These are phyloP conservation scores for Gymnoscopelus braueri DNA, from an alignment of 2,797 vertebrate species.

Conservation along the genomic window DNA sequence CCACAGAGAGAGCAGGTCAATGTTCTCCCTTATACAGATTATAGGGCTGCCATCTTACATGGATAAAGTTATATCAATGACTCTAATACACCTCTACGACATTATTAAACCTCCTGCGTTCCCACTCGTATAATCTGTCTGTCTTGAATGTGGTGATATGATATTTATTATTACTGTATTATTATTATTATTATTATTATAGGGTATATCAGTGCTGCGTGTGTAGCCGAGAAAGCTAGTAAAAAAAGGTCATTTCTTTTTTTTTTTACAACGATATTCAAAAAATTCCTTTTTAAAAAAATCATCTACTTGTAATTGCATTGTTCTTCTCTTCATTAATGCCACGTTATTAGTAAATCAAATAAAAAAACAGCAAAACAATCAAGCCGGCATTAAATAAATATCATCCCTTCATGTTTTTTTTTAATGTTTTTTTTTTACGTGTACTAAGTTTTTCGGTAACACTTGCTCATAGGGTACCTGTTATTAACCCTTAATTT, in stretches of 20 bases:
- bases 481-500: no score
- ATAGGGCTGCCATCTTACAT: constrained; percentile 69
- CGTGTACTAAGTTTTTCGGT: constrained; percentile 47
- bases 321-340: constrained; percentile 59
- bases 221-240: constrained; percentile 89
- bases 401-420: constrained; percentile 56
- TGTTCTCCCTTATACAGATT: constrained; percentile 60
- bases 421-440: constrained; percentile 46
- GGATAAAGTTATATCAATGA: constrained; percentile 61
- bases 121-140: constrained; percentile 41
- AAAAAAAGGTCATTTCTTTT: constrained; percentile 87
- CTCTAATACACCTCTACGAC: constrained; percentile 58
- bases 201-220: constrained; percentile 57
- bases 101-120: constrained; percentile 36
- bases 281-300: constrained; percentile 83
- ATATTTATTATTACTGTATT: constrained; percentile 12
- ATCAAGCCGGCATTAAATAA: constrained; percentile 69
- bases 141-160: constrained; percentile 54
- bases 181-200: no score
- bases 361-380: constrained; percentile 79
- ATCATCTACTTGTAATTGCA: constrained; percentile 66
- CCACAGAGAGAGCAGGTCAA: constrained; percentile 59
- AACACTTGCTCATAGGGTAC: no score
- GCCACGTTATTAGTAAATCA: constrained; percentile 53
- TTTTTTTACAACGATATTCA: constrained; percentile 86